Percentiles rank a stretch among this genome's conserved stretches.
Conservation (phyloP, 2,888 invertebrate genomes). For the Orthosia gracilis region DNA sequence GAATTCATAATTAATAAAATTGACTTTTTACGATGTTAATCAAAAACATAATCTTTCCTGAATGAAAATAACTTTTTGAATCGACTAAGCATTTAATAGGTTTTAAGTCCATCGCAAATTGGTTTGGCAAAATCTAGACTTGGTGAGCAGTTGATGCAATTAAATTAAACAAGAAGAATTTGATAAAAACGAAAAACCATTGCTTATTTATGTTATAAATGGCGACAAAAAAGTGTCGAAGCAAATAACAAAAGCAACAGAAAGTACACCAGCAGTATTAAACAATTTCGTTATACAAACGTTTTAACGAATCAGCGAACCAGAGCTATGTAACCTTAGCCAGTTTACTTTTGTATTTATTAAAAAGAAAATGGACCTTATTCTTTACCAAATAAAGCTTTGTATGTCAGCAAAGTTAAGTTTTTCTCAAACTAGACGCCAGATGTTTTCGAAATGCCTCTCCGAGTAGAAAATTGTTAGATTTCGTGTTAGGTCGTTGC, state of each 20-base stretch:
- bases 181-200: conserved; percentile 24
- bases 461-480: conserved; percentile 86
- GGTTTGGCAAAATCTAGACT: conserved; percentile 1
- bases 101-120: conserved; percentile 28
- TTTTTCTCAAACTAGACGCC: conserved; percentile 70
- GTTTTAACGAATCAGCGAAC: conserved; percentile 78
- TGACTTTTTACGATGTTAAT: not conserved
- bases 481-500: conserved; percentile 85
- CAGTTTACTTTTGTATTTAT: conserved; percentile 35
- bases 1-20: not conserved
- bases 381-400: conserved; percentile 65
- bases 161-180: conserved; percentile 30
- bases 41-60: not conserved
- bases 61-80: conserved; percentile 16
- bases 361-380: conserved; percentile 68
- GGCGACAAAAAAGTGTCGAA: conserved; percentile 45
- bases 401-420: conserved; percentile 55
- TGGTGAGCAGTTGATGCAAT: conserved; percentile 18
- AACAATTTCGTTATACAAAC: conserved; percentile 80
- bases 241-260: conserved; percentile 68
- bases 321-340: conserved; percentile 66
- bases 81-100: conserved; percentile 4
- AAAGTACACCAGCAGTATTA: conserved; percentile 74
- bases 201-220: conserved; percentile 44
- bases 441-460: conserved; percentile 86